These are phyloP conservation scores for Lithophane semibrunnea DNA, from an alignment of 2,888 invertebrate genomes.

Conservation along the genomic window DNA sequence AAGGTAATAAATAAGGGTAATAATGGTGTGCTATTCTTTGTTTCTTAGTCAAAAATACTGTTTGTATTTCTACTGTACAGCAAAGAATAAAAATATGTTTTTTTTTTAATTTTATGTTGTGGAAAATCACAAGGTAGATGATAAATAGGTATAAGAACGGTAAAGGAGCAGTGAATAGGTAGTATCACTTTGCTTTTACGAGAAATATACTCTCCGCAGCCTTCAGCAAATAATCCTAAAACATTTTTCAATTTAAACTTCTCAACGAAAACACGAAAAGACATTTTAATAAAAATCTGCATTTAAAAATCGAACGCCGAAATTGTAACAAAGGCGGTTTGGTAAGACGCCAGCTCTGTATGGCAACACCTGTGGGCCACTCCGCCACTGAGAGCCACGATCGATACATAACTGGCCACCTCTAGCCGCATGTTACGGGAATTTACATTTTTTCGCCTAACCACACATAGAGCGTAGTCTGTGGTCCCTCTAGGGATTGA, in stretches of 20 bases:
- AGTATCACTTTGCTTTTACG: background rate
- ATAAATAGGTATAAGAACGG: too few species aligned
- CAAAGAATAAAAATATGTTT: background rate
- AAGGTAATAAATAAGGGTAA: background rate
- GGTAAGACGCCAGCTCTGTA: conserved; percentile 48
- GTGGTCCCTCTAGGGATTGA: conserved; percentile 40
- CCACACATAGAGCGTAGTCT: conserved; percentile 26
- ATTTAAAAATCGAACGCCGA: conserved; percentile 36
- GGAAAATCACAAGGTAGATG: background rate
- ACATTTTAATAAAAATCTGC: conserved; percentile 19
- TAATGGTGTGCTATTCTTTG: background rate
- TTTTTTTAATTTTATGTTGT: background rate
- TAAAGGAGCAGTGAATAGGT: too few species aligned
- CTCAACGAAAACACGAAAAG: background rate
- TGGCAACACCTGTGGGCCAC: conserved; percentile 58
- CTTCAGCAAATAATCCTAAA: background rate
- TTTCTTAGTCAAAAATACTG: background rate
- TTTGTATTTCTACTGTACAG: background rate
- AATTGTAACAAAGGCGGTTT: conserved; percentile 50
- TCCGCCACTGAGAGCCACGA: conserved; percentile 25
- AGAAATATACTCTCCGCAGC: background rate
- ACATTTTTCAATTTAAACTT: background rate
- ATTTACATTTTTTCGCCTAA: conserved; percentile 60
- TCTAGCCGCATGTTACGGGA: conserved; percentile 42
- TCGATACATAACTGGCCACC: conserved; percentile 57